Percentiles rank a stretch among this genome's conserved stretches.
phyloP scores from a whole-genome alignment of 1,140 invertebrate species.

The Planococcus citri region DNA sequence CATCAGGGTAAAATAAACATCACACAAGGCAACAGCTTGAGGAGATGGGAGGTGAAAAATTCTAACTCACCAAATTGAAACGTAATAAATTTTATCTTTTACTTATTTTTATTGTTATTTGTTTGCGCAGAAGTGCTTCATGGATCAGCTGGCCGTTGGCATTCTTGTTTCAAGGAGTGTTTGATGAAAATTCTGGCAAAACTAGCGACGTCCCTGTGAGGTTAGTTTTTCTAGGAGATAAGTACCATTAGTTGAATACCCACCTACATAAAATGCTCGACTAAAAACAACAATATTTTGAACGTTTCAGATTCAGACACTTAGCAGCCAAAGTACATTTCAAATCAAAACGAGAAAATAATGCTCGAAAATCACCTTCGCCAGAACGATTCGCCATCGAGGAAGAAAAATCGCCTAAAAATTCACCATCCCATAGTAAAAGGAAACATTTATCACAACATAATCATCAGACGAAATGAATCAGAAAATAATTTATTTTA shows the following conservation, averaged over 20 bases:
- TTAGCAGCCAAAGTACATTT: slow-evolving; percentile 60
- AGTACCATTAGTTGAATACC: slow-evolving; percentile 23
- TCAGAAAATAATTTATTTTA: not conserved
- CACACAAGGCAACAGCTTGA: too few species aligned
- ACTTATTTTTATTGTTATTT: too few species aligned
- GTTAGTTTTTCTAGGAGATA: slow-evolving; percentile 36
- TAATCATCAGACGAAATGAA: not conserved
- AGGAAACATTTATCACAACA: not conserved
- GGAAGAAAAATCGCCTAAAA: slow-evolving; percentile 17
- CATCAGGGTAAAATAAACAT: too few species aligned
- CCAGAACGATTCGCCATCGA: slow-evolving; percentile 21
- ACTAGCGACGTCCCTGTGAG: slow-evolving; percentile 61
- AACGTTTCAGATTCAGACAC: slow-evolving; percentile 53
- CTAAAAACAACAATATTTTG: not conserved
- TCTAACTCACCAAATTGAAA: too few species aligned
- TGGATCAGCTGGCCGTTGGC: slow-evolving; percentile 85
- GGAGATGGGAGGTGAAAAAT: too few species aligned
- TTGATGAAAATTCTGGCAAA: slow-evolving; percentile 37
- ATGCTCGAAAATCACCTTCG: slow-evolving; percentile 21
- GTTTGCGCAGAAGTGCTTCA: slow-evolving; percentile 39
- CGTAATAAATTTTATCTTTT: too few species aligned
- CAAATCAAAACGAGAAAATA: slow-evolving; percentile 33
- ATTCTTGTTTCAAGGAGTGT: slow-evolving; percentile 62
- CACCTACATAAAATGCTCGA: not conserved
- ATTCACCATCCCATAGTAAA: slow-evolving; percentile 1